Conservation (phyloP, 2,888 invertebrate genomes). For the Cheilosia impressa region DNA sequence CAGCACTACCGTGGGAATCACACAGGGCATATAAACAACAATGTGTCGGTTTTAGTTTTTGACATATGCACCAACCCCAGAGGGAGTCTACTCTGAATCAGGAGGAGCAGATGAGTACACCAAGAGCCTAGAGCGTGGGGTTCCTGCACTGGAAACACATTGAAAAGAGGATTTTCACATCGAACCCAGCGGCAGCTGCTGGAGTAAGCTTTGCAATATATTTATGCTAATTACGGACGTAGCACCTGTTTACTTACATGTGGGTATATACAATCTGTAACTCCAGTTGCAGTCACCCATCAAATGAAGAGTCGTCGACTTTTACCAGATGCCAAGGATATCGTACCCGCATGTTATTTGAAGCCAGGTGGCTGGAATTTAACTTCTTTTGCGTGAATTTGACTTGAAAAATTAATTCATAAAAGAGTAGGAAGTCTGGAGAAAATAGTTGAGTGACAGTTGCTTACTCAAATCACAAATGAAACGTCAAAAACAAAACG, state of each 20-base stretch:
- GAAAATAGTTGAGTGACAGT: no score
- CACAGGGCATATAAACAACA: conserved; percentile 49
- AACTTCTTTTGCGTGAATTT: no score
- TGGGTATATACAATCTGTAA: not conserved
- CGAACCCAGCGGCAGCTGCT: conserved; percentile 21
- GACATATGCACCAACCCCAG: conserved; percentile 43
- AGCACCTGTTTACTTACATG: conserved; percentile 13
- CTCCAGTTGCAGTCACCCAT: conserved; percentile 11
- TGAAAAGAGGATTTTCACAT: conserved; percentile 38
- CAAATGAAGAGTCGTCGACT: no score
- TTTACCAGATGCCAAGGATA: no score
- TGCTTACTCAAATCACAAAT: no score
- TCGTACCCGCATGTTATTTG: no score
- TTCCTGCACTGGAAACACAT: not conserved
- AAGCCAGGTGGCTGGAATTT: no score
- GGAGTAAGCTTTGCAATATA: conserved; percentile 49
- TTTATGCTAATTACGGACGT: conserved; percentile 59
- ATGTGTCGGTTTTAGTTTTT: conserved; percentile 58
- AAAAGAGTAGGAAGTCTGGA: no score
- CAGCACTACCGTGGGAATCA: not conserved
- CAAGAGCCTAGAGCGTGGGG: not conserved
- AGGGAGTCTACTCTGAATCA: conserved; percentile 32
- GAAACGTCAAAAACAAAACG: no score
- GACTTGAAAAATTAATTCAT: no score
- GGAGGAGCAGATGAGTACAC: not conserved